Evolutionary conservation across 92 coral and sea anemone genomes (phyloP).

Genomic region (Diadumene lineata): DNA sequence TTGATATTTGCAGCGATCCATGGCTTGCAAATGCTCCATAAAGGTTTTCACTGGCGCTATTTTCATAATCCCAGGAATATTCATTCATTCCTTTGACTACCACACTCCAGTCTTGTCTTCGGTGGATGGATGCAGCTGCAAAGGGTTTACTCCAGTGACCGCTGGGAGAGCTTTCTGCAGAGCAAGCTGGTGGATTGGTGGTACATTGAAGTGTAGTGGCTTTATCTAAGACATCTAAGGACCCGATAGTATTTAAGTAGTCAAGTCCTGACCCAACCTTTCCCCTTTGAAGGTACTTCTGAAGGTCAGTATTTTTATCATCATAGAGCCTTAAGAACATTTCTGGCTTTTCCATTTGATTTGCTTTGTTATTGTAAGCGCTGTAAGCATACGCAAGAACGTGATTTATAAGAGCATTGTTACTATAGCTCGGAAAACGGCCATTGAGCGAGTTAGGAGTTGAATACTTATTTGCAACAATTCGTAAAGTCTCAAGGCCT

Average conservation of each 20-base stretch:
- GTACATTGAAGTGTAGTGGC: constrained; percentile 6
- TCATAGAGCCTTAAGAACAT: constrained; percentile 50
- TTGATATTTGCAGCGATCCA: constrained; percentile 66
- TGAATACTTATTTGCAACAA: constrained; percentile 48
- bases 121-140: constrained; percentile 71
- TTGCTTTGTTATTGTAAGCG: constrained; percentile 15
- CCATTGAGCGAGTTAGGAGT: constrained; percentile 51
- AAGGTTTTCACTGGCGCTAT: constrained; percentile 33
- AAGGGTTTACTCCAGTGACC: constrained; percentile 86
- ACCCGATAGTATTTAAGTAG: constrained; percentile 55
- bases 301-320: constrained; percentile 4
- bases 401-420: constrained; percentile 12
- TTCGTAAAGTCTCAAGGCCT: constrained; percentile 40
- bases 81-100: constrained; percentile 71
- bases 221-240: constrained; percentile 37
- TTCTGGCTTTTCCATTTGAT: not conserved
- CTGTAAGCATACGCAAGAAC: constrained; percentile 35
- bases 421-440: constrained; percentile 38
- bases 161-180: constrained; percentile 53
- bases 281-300: constrained; percentile 19
- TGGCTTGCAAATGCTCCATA: constrained; percentile 69
- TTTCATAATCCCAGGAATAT: constrained; percentile 69
- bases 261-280: constrained; percentile 4
- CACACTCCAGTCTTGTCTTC: constrained; percentile 71
- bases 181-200: constrained; percentile 5